Evolutionary conservation across 2,113 vertebrate species (phyloP), one percentile per base, ranked within the genome.

Genomic region (Oryctolagus cuniculus): DNA sequence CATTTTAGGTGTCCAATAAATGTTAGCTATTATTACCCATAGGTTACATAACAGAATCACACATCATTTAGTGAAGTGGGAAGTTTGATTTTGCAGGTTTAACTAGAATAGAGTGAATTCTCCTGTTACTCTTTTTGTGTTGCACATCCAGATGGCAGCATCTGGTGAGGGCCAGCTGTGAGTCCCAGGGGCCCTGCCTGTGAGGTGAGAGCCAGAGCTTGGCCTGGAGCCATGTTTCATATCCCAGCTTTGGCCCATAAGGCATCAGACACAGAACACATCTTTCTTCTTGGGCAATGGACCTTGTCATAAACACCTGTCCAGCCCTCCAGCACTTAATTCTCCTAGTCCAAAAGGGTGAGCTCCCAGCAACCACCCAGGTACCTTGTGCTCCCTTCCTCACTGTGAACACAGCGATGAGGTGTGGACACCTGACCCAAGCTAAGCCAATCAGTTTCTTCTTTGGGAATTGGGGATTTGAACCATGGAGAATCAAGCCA

Each of bases 61-160:
- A 96, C 87, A 77, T 84, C 95, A 87, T 96, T 94, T 91, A 91
- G 91, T 81, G 69, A 92, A 89, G 89, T 80, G 89, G 95, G 96
- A 93, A 89, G 83, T 70, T 96, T 81, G 87, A 67, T 38, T 93
- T 79, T 91, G 44, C 89, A 93, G 69, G 61, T 94, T 96, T 97
- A 91, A 90, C 87, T 89, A 84, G 92, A 38, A 80, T 17, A 74
- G 69, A 83, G 83, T 70, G 84, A 94, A 90, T 91, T 93, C 95
- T 94, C 95, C 55, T 11, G 36, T 89, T 89, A 87, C 92, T 83
- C 83, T 61, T 93, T 96, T 7, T 63, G n/a, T 13, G 29, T 34
- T 27, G 21, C 79, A 81, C 10, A 73, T 34, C 67, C 93, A 95
- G 87, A 79, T 93, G 94, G 89, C 3, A 1, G 53, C 2, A 1